Percentiles rank a stretch among this genome's conserved stretches.
Evolutionary conservation across 2,888 invertebrate species (phyloP).

Genomic region (Sabatieria punctata): DNA sequence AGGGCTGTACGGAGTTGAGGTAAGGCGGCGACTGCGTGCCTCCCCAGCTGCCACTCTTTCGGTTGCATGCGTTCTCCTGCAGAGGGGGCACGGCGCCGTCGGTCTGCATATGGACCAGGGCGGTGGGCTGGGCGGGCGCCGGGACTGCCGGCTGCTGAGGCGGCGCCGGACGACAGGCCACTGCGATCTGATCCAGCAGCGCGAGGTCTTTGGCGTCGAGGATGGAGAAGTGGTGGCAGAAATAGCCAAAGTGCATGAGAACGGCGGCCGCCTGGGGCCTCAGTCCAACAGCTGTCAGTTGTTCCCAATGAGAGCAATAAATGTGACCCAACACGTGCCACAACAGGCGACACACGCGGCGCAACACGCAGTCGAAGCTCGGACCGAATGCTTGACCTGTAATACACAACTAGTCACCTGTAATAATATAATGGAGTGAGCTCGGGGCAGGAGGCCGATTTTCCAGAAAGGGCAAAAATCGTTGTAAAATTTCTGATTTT

Average conservation of each 20-base stretch:
- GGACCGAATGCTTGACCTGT: slow-evolving; percentile 87
- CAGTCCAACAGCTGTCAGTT: slow-evolving; percentile 75
- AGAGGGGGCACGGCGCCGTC: neutral
- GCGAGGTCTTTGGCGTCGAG: slow-evolving; percentile 17
- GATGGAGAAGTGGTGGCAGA: slow-evolving; percentile 37
- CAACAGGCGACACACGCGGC: slow-evolving; percentile 84
- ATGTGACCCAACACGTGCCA: slow-evolving; percentile 96
- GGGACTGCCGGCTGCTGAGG: neutral
- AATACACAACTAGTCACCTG: no score
- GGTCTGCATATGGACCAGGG: no score
- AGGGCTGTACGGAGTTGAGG: neutral
- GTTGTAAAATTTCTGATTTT: no score
- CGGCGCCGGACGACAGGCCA: neutral
- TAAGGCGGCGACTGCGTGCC: neutral
- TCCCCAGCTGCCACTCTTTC: neutral
- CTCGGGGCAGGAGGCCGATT: no score
- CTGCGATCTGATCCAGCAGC: neutral
- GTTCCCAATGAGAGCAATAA: slow-evolving; percentile 91
- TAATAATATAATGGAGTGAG: no score
- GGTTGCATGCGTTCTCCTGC: neutral
- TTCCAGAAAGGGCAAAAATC: no score
- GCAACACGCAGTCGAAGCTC: slow-evolving; percentile 79
- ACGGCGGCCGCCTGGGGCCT: slow-evolving; percentile 93
- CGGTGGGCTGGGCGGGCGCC: neutral
- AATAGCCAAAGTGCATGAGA: slow-evolving; percentile 80